phyloP scores from a whole-genome alignment of 2,797 vertebrate genomes.

The Helarctos malayanus region DNA sequence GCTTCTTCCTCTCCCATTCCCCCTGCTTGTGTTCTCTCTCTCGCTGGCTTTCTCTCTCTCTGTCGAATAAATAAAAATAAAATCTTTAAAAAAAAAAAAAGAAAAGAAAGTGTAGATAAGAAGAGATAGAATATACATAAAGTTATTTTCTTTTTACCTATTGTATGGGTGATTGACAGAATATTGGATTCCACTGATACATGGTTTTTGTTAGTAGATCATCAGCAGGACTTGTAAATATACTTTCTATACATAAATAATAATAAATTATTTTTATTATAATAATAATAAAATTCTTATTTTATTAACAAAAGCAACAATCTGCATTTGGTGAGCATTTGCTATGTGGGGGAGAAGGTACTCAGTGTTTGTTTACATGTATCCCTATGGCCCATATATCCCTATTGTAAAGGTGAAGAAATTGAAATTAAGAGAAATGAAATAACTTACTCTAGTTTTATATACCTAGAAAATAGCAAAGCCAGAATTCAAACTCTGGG shows the following conservation, averaged over 20 bases:
- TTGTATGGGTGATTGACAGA: neutral
- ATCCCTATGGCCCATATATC: neutral
- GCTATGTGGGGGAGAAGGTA: neutral
- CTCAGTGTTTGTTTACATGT: neutral
- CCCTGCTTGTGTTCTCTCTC: too few species aligned
- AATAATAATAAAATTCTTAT: too few species aligned
- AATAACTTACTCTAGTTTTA: neutral
- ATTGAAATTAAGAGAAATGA: neutral
- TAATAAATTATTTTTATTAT: neutral
- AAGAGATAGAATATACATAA: neutral
- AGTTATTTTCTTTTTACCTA: neutral
- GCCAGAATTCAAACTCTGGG: neutral
- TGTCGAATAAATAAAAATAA: too few species aligned
- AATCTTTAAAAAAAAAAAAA: too few species aligned
- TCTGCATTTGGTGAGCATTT: neutral
- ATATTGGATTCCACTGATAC: neutral
- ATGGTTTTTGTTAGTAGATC: neutral
- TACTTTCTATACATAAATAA: neutral
- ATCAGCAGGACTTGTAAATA: neutral
- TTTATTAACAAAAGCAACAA: neutral
- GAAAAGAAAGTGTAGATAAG: neutral
- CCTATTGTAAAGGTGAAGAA: neutral
- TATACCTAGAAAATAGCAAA: neutral
- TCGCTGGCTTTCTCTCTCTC: too few species aligned
- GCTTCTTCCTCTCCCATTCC: too few species aligned